These are phyloP conservation scores for Hemicordylus capensis DNA, from an alignment of 2,113 vertebrate genomes.

Conservation along the genomic window DNA sequence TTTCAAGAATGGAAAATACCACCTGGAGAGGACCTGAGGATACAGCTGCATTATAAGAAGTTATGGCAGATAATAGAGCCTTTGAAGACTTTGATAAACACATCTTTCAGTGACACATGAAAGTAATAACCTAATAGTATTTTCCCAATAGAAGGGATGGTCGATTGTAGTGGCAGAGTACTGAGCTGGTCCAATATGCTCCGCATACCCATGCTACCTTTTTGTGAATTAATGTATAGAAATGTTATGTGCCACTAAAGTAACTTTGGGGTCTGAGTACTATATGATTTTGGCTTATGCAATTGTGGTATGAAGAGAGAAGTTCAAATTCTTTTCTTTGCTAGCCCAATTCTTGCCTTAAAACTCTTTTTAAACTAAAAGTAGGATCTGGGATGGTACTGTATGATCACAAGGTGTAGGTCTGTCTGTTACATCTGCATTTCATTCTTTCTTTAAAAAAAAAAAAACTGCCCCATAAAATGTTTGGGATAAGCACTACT, in stretches of 20 bases:
- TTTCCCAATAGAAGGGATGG: not conserved
- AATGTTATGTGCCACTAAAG: not conserved
- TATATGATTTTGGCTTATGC: not conserved
- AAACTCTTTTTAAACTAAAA: not conserved
- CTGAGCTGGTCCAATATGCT: not conserved
- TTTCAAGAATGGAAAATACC: slow-evolving; percentile 17
- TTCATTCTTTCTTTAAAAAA: no score
- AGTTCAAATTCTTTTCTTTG: not conserved
- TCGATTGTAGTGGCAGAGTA: not conserved
- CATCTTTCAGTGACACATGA: not conserved
- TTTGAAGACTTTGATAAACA: not conserved
- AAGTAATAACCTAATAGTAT: not conserved
- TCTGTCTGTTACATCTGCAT: not conserved
- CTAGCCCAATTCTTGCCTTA: not conserved
- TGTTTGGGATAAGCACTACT: not conserved
- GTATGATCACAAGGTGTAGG: no score
- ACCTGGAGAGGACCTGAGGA: not conserved
- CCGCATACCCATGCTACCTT: not conserved
- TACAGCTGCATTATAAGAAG: not conserved
- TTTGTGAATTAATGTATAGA: not conserved
- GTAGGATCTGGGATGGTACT: no score
- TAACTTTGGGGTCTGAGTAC: not conserved
- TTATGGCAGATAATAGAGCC: not conserved
- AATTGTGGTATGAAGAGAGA: no score
- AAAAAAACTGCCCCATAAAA: not conserved